phyloP scores from a whole-genome alignment of 1,140 invertebrate genomes.

The Bombus breviceps region DNA sequence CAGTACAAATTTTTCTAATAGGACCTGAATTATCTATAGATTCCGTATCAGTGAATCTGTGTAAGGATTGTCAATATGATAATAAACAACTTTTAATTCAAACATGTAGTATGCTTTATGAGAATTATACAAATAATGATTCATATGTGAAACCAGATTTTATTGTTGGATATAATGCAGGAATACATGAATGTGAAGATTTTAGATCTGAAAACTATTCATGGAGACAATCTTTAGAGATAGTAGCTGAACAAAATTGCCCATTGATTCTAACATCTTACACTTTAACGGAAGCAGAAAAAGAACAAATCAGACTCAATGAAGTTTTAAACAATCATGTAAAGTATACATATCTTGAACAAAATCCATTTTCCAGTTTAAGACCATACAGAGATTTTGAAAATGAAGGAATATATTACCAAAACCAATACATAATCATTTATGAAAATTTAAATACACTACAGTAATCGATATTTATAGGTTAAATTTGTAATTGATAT shows the following conservation, averaged over 20 bases:
- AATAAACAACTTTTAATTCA: conserved; percentile 60
- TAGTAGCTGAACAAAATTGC: conserved; percentile 67
- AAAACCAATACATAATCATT: conserved; percentile 75
- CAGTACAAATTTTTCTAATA: conserved; percentile 67
- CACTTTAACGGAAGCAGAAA: conserved; percentile 65
- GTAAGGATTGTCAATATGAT: conserved; percentile 60
- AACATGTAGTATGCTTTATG: conserved; percentile 61
- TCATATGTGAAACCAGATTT: conserved; percentile 69
- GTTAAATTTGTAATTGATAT: background rate
- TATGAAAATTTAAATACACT: conserved; percentile 65
- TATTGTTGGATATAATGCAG: conserved; percentile 74
- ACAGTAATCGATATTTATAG: background rate
- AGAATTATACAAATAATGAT: conserved; percentile 59
- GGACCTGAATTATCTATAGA: conserved; percentile 70
- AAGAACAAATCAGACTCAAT: conserved; percentile 72
- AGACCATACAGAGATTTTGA: conserved; percentile 76
- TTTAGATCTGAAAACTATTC: conserved; percentile 63
- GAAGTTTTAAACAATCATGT: conserved; percentile 56
- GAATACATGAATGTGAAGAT: conserved; percentile 72
- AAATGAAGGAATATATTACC: conserved; percentile 71
- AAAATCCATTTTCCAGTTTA: conserved; percentile 75
- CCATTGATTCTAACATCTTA: conserved; percentile 74
- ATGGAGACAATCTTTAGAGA: conserved; percentile 67
- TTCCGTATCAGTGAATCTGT: conserved; percentile 54
- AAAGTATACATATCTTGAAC: conserved; percentile 58